Percentiles rank a stretch among this genome's conserved stretches.
Conservation (phyloP, 2,113 vertebrate species). For the Jaculus jaculus region DNA sequence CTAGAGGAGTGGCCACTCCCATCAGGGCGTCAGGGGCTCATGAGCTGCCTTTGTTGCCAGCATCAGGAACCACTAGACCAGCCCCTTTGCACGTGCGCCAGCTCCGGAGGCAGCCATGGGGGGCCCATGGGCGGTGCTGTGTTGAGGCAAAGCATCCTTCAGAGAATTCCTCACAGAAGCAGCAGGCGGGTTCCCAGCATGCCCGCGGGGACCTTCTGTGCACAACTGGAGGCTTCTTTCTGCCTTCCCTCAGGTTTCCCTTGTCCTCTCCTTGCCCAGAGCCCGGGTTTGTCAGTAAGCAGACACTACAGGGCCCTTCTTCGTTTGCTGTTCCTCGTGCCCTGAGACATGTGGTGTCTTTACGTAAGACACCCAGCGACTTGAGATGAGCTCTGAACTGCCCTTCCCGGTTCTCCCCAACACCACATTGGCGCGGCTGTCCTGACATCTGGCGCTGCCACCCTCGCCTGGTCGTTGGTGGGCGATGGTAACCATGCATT, state of each 20-base stretch:
- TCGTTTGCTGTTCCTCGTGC: too few relatives aligned
- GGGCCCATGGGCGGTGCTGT: neutral
- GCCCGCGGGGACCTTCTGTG: neutral
- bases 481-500: neutral
- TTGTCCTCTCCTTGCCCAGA: too few relatives aligned
- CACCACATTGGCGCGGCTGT: neutral
- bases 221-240: neutral
- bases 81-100: neutral
- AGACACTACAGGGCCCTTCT: neutral
- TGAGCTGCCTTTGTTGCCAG: conserved; percentile 57
- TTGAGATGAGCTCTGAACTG: neutral
- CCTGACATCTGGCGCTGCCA: neutral
- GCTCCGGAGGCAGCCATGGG: neutral
- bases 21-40: neutral
- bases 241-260: neutral
- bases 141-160: neutral
- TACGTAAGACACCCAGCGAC: neutral
- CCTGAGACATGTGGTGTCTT: too few relatives aligned
- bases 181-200: too few relatives aligned
- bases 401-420: neutral
- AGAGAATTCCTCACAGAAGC: neutral
- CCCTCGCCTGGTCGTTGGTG: neutral
- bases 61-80: conserved; percentile 35
- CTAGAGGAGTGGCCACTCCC: neutral
- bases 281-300: neutral